Evolutionary conservation across 2,888 invertebrate genomes (phyloP).

Genomic region (Candidula unifasciata): DNA sequence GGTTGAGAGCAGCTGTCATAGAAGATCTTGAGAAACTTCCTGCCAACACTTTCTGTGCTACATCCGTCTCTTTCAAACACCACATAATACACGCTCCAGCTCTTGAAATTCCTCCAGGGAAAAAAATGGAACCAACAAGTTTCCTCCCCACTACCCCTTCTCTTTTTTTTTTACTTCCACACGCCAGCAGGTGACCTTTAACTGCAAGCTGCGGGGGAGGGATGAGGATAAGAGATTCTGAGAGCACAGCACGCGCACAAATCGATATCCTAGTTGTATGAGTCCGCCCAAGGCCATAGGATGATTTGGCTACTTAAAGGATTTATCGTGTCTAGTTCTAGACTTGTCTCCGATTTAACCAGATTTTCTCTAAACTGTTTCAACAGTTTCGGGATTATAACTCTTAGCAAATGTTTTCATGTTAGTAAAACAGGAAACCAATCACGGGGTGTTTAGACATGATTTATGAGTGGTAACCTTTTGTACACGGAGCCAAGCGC

Average conservation of each 20-base stretch:
- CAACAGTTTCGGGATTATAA: neutral
- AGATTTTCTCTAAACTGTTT: neutral
- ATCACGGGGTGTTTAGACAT: no score
- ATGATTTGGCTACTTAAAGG: conserved; percentile 32
- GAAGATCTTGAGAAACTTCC: no score
- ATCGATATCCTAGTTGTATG: conserved; percentile 25
- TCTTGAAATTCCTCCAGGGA: no score
- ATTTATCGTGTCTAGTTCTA: conserved; percentile 10
- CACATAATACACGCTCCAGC: no score
- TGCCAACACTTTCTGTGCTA: no score
- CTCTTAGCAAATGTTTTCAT: neutral
- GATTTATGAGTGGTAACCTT: no score
- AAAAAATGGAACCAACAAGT: neutral
- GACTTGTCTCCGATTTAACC: conserved; percentile 2
- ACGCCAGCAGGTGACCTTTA: neutral
- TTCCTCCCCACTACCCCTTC: neutral
- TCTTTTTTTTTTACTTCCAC: neutral
- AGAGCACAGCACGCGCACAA: neutral
- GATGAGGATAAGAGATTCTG: neutral
- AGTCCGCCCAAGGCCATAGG: conserved; percentile 12
- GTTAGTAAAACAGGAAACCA: neutral
- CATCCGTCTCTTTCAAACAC: no score
- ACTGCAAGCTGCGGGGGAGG: neutral
- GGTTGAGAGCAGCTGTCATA: no score
- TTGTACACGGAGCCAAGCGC: neutral